Percentiles rank a stretch among this genome's conserved stretches.
Conservation (phyloP, 1,140 invertebrate genomes). For the Drosophila biarmipes region DNA sequence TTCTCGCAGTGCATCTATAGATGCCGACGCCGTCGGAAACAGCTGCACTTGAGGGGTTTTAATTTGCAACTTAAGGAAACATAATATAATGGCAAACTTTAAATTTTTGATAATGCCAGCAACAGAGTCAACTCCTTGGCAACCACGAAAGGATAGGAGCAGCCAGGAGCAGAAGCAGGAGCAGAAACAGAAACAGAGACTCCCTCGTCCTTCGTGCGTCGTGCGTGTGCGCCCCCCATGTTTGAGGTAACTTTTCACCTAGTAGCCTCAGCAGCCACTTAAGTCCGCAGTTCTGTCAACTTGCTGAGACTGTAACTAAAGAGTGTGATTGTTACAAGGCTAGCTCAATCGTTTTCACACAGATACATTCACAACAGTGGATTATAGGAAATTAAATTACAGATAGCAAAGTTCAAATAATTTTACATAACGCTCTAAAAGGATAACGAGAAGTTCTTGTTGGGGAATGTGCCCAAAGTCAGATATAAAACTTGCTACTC, state of each 20-base stretch:
- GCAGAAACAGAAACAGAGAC: neutral
- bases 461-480: neutral
- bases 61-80: slow-evolving; percentile 76
- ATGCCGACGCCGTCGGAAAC: slow-evolving; percentile 14
- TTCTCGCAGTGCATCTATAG: slow-evolving; percentile 16
- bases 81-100: slow-evolving; percentile 72
- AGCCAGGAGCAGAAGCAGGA: neutral
- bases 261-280: neutral
- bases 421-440: neutral
- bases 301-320: neutral
- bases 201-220: slow-evolving; percentile 7
- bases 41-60: slow-evolving; percentile 62
- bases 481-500: neutral
- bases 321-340: neutral
- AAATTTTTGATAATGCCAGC: slow-evolving; percentile 77
- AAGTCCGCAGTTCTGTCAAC: neutral
- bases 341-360: no score
- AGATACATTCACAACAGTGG: no score
- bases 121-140: slow-evolving; percentile 48
- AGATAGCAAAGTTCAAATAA: no score
- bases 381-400: no score
- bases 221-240: slow-evolving; percentile 5
- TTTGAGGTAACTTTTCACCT: neutral
- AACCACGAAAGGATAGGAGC: slow-evolving; percentile 23
- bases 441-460: neutral